Evolutionary conservation across 2,888 invertebrate species (phyloP).

Genomic region (Xanthia togata): DNA sequence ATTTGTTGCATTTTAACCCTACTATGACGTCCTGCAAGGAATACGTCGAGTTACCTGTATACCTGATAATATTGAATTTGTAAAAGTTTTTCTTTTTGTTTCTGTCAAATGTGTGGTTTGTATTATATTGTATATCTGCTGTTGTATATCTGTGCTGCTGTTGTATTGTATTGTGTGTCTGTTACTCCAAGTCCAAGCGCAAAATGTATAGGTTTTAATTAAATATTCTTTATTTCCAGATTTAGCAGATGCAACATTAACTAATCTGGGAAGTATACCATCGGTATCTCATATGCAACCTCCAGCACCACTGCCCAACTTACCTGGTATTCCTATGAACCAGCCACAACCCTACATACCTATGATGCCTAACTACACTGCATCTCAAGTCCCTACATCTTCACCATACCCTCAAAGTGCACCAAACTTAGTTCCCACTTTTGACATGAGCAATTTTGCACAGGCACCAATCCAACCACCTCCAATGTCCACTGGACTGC

Average conservation of each 20-base stretch:
- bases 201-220: not conserved
- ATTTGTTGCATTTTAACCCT: too few relatives aligned
- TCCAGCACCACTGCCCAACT: conserved; percentile 88
- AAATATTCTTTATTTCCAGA: conserved; percentile 74
- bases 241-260: conserved; percentile 87
- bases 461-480: conserved; percentile 81
- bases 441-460: conserved; percentile 85
- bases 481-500: conserved; percentile 79
- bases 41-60: too few relatives aligned
- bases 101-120: not conserved
- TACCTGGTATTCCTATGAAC: conserved; percentile 89
- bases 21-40: too few relatives aligned
- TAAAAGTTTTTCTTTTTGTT: not conserved
- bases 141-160: too few relatives aligned
- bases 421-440: conserved; percentile 83
- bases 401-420: conserved; percentile 68
- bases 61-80: not conserved
- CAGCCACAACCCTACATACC: conserved; percentile 90
- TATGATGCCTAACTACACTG: conserved; percentile 86
- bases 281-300: conserved; percentile 88
- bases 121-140: not conserved
- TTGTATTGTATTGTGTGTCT: not conserved
- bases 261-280: conserved; percentile 88
- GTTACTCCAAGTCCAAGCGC: not conserved
- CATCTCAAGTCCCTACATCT: conserved; percentile 73